Percentiles rank a stretch among this genome's conserved stretches.
These are phyloP conservation scores for Metellina segmentata DNA, from an alignment of 2,888 invertebrate genomes.

Conservation along the genomic window DNA sequence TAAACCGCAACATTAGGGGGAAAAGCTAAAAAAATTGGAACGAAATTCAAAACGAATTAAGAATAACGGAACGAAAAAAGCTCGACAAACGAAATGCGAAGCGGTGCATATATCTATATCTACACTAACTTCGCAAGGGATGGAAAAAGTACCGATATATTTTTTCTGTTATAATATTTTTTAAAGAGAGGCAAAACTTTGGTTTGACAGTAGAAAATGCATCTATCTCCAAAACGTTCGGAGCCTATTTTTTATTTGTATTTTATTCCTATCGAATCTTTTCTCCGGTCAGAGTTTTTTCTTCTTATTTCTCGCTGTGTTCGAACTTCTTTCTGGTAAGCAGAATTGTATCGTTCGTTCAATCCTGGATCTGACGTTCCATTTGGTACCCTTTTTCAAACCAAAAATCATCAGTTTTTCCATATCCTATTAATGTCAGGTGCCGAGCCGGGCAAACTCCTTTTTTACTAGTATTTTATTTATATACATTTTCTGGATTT, in stretches of 20 bases:
- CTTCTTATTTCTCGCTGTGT: slow-evolving; percentile 38
- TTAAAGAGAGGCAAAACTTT: slow-evolving; percentile 67
- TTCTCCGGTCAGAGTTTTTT: slow-evolving; percentile 44
- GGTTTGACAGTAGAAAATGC: slow-evolving; percentile 69
- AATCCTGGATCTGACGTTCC: slow-evolving; percentile 66
- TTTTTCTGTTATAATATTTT: slow-evolving; percentile 63
- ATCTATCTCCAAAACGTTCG: slow-evolving; percentile 59
- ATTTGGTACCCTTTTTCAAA: slow-evolving; percentile 63
- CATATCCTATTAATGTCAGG: slow-evolving; percentile 72
- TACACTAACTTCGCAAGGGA: slow-evolving; percentile 14
- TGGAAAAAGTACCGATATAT: slow-evolving; percentile 21
- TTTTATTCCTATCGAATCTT: slow-evolving; percentile 57
- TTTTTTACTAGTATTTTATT: slow-evolving; percentile 45
- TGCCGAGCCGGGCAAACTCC: slow-evolving; percentile 52
- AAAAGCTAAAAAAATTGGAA: slow-evolving; percentile 22
- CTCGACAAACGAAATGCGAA: slow-evolving; percentile 45
- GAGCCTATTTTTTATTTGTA: slow-evolving; percentile 56
- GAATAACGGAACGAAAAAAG: slow-evolving; percentile 38
- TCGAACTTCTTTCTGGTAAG: slow-evolving; percentile 57
- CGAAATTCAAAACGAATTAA: slow-evolving; percentile 65
- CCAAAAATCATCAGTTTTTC: slow-evolving; percentile 70
- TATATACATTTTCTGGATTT: slow-evolving; percentile 27
- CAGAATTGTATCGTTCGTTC: slow-evolving; percentile 64
- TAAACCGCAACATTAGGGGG: slow-evolving; percentile 58
- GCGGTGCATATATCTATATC: slow-evolving; percentile 40